These are phyloP conservation scores for Podotricha telesiphe DNA, from an alignment of 2,888 invertebrate genomes.

Conservation along the genomic window DNA sequence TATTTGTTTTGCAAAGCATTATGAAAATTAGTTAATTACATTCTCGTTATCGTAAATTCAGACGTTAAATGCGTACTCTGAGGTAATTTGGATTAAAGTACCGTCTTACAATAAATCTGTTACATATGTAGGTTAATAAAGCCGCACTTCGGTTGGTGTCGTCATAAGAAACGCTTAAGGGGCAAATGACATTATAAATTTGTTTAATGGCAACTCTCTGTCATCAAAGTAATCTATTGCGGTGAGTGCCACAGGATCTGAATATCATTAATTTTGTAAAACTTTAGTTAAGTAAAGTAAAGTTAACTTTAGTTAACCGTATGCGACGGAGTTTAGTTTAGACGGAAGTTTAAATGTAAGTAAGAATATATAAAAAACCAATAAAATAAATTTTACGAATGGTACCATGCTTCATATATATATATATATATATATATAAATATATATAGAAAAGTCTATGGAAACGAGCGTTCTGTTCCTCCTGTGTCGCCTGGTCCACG, in stretches of 20 bases:
- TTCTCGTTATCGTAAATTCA: slow-evolving; percentile 8
- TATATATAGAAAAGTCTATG: too few relatives aligned
- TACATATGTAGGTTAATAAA: slow-evolving; percentile 33
- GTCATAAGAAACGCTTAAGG: slow-evolving; percentile 32
- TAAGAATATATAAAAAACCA: too few relatives aligned
- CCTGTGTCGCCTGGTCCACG: too few relatives aligned
- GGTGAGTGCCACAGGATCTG: slow-evolving; percentile 37
- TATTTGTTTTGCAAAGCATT: neutral
- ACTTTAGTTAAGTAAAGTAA: slow-evolving; percentile 33
- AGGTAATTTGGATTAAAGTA: slow-evolving; percentile 21
- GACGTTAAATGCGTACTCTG: slow-evolving; percentile 1
- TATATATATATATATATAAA: too few relatives aligned
- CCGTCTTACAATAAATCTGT: slow-evolving; percentile 29
- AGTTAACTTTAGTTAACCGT: too few relatives aligned
- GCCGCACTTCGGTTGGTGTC: slow-evolving; percentile 23
- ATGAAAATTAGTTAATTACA: slow-evolving; percentile 7
- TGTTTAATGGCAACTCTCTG: slow-evolving; percentile 34
- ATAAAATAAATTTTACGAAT: too few relatives aligned
- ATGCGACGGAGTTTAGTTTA: too few relatives aligned
- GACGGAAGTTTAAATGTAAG: too few relatives aligned
- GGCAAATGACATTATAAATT: slow-evolving; percentile 35
- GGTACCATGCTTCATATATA: too few relatives aligned
- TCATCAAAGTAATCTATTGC: slow-evolving; percentile 34
- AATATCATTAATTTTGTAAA: slow-evolving; percentile 33
- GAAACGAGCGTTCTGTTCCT: too few relatives aligned